Base-by-base conservation (phyloP, 2,113 vertebrate species). In the Ramphastos sulfuratus region DNA sequence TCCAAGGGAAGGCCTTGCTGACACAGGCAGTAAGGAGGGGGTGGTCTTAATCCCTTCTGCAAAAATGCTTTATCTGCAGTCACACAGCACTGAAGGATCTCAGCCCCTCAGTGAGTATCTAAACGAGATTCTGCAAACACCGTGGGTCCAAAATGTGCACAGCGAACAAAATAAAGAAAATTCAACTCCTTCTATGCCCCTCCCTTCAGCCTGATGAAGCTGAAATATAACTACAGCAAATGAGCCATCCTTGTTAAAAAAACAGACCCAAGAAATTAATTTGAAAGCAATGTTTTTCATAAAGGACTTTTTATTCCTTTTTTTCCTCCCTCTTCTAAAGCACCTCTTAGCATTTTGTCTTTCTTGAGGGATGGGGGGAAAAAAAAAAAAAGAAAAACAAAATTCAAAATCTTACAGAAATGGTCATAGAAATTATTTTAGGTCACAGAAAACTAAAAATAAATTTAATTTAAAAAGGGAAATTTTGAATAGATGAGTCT, bases 51-150 rank as follows among this genome's bases (percentile, higher is more conserved):
- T 9, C 28, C 33, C 25, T 50, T 35, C 30, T 0, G 0, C 30
- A 50, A 25, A 87, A 89, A 33, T 8, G 12, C 44, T 58, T 15
- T 19, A 12, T 12, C 33, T 27, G 23, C 66, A 42, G 11, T 25
- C 33, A 1, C 33, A 33, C 10, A 19, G 42, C 0, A 7, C 48
- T 85, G 50, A 92, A 54, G 8, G 31, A 89, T 35, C 42, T 67
- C 24, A 10, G 37, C 28, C 20, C 8, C 52, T 12, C 15, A 1
- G 1, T 0, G 0, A 4, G 6, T 12, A 58, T 9, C 67, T 17
- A 35, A 70, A 23, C 12, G 24, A 4, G 4, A 31, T 23, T 44
- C 50, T 18, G 19, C 54, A 65, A 44, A 1, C 9, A 7, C 17
- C 52, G 6, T 6, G 37, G 5, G 17, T 65, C 19, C 21, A 37